phyloP scores from a whole-genome alignment of 2,797 vertebrate genomes.

The Acrossocheilus wenchowensis region DNA sequence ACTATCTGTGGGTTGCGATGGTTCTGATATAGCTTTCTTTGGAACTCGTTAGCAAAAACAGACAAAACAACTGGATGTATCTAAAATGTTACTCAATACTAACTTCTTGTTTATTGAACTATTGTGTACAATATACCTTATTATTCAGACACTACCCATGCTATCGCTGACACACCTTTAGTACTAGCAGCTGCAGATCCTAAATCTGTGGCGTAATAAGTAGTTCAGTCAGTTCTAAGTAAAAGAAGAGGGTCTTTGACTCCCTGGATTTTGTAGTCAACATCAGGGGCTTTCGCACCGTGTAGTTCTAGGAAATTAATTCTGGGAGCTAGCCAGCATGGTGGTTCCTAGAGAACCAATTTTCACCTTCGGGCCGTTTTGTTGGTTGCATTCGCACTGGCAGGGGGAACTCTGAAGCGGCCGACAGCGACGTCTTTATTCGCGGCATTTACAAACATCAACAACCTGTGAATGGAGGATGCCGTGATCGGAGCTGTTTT shows the following conservation, averaged over 20 bases:
- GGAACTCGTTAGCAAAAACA: neutral
- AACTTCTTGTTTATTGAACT: neutral
- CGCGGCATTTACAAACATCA: no score
- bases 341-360: no score
- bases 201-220: neutral
- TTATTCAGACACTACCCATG: neutral
- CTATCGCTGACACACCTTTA: neutral
- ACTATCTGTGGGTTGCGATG: neutral
- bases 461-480: no score
- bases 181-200: neutral
- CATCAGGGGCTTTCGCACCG: no score
- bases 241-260: neutral
- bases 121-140: neutral
- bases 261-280: neutral
- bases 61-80: neutral
- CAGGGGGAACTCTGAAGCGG: no score
- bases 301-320: no score
- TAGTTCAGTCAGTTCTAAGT: neutral
- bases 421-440: no score
- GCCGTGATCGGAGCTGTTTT: no score
- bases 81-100: neutral
- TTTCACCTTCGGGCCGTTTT: no score
- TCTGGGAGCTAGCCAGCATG: no score
- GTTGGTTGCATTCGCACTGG: no score
- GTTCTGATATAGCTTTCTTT: neutral